phyloP scores from a whole-genome alignment of 1,140 invertebrate genomes.

The Cyphomyrmex costatus region DNA sequence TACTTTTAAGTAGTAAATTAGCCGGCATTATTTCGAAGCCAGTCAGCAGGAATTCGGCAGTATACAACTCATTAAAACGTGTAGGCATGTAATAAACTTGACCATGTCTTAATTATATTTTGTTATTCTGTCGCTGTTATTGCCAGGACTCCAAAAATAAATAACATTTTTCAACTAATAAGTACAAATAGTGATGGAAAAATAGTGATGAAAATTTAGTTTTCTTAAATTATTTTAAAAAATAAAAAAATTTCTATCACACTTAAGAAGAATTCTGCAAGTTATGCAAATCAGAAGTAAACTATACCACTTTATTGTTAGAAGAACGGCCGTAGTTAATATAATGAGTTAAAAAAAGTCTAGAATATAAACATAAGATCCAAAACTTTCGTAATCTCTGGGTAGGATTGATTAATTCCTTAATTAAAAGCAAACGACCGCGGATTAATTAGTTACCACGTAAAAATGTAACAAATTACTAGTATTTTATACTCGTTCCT shows the following conservation, averaged over 20 bases:
- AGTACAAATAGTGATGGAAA: neutral
- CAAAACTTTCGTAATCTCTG: neutral
- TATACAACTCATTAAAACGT: conserved; percentile 34
- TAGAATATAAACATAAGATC: conserved; percentile 15
- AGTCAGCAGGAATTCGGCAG: neutral
- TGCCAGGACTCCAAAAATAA: neutral
- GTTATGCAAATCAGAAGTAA: neutral
- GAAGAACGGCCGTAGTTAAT: neutral
- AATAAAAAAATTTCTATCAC: neutral
- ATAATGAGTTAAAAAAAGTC: neutral
- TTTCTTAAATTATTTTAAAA: neutral
- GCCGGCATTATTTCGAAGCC: conserved; percentile 12
- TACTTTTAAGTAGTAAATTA: conserved; percentile 56
- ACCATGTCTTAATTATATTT: neutral
- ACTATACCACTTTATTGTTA: neutral
- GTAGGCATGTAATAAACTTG: neutral
- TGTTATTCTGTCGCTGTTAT: neutral
- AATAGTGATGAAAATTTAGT: neutral
- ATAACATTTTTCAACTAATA: neutral
- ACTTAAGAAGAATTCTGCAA: neutral
- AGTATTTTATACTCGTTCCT: neutral
- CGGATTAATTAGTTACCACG: conserved; percentile 36
- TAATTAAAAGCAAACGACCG: conserved; percentile 62
- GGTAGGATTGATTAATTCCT: conserved; percentile 29
- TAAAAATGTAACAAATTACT: neutral